Conservation (phyloP, 2,113 vertebrate genomes). For the Pseudorasbora parva region DNA sequence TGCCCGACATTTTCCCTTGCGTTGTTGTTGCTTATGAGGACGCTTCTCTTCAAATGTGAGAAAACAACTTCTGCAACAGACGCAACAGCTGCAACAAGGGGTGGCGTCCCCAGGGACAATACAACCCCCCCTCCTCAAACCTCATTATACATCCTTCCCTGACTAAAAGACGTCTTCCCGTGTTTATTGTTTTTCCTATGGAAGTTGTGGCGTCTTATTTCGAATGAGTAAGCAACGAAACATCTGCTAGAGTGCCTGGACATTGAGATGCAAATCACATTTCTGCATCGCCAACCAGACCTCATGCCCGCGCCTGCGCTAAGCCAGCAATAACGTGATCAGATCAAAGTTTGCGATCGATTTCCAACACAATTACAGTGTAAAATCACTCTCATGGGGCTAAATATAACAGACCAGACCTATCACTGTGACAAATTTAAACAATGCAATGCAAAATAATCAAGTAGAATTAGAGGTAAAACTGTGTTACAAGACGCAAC, state of each 20-base stretch:
- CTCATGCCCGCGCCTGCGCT: slow-evolving; percentile 52
- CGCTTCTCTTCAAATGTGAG: slow-evolving; percentile 40
- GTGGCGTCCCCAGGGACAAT: slow-evolving; percentile 70
- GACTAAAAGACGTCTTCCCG: slow-evolving; percentile 64
- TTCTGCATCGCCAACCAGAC: slow-evolving; percentile 55
- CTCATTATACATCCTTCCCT: slow-evolving; percentile 68
- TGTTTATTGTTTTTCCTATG: slow-evolving; percentile 74
- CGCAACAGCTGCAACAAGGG: slow-evolving; percentile 79
- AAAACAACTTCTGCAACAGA: slow-evolving; percentile 61
- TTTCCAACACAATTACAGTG: slow-evolving; percentile 55
- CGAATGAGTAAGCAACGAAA: slow-evolving; percentile 75
- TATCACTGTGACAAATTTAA: not conserved
- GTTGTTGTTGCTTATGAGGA: slow-evolving; percentile 32
- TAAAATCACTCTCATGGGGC: not conserved
- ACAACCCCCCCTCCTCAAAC: slow-evolving; percentile 70
- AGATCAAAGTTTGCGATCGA: slow-evolving; percentile 71
- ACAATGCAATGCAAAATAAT: not conserved
- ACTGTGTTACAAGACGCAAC: not conserved
- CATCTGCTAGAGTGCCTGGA: slow-evolving; percentile 83
- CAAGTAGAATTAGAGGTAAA: not conserved
- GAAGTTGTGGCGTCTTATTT: slow-evolving; percentile 73
- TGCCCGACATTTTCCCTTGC: slow-evolving; percentile 24
- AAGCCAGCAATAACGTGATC: slow-evolving; percentile 55
- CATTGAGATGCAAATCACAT: slow-evolving; percentile 90
- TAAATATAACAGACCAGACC: not conserved